phyloP scores from a whole-genome alignment of 2,113 vertebrate genomes.

The Anarhynchus alexandrinus region DNA sequence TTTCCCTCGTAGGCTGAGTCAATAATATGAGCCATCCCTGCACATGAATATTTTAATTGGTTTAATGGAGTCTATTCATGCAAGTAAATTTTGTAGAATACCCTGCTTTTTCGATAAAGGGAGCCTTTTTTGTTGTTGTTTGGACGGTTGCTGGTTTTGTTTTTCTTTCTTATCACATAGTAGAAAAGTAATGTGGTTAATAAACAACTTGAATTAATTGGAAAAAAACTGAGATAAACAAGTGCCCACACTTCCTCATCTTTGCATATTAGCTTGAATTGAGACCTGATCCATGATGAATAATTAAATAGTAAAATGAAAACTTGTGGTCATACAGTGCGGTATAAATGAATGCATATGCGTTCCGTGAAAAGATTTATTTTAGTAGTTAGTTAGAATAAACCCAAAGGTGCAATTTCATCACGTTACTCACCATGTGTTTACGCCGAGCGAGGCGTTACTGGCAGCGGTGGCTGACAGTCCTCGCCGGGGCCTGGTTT shows the following conservation, averaged over 20 bases:
- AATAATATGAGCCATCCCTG: background rate
- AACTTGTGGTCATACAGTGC: background rate
- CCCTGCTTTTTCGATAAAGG: background rate
- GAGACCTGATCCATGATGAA: background rate
- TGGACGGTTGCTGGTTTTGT: background rate
- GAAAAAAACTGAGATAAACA: background rate
- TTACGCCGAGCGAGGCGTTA: background rate
- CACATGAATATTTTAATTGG: background rate
- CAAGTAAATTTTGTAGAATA: background rate
- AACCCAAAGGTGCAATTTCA: background rate
- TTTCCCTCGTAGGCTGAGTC: background rate
- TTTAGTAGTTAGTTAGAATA: background rate
- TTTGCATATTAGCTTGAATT: background rate
- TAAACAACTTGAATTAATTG: conserved; percentile 36
- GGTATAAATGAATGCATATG: background rate
- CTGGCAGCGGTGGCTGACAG: background rate
- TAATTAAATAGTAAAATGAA: conserved; percentile 37
- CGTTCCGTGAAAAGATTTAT: background rate
- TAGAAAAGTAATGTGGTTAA: conserved; percentile 1
- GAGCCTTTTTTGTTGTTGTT: background rate
- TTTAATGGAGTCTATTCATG: background rate
- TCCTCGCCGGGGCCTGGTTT: background rate
- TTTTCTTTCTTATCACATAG: background rate
- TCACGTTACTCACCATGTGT: background rate
- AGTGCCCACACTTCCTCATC: background rate